phyloP scores from a whole-genome alignment of 2,113 vertebrate species.

The Alaudala cheleensis region DNA sequence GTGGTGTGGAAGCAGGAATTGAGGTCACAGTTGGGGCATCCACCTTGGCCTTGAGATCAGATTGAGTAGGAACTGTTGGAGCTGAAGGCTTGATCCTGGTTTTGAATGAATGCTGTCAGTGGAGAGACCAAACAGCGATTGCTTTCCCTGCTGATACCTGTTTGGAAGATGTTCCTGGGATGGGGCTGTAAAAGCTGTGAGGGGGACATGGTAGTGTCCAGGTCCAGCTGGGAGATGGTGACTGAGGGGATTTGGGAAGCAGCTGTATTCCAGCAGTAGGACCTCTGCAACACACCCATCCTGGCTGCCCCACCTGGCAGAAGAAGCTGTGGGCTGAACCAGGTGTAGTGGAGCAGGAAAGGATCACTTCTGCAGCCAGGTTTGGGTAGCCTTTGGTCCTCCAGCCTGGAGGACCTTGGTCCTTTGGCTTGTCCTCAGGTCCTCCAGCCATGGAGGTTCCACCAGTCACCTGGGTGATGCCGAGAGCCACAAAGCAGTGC shows the following conservation, averaged over 20 bases:
- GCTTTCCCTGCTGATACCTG: not conserved
- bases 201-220: not conserved
- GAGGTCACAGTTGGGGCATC: not conserved
- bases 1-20: not conserved
- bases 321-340: not conserved
- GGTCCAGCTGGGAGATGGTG: not conserved
- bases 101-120: not conserved
- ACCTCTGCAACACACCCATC: rapidly evolving
- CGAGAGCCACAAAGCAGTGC: rapidly evolving
- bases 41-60: rapidly evolving
- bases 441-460: not conserved
- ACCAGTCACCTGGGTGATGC: rapidly evolving
- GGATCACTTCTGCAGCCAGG: rapidly evolving
- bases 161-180: not conserved
- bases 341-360: rapidly evolving
- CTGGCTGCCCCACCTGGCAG: not conserved
- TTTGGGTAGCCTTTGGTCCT: not conserved
- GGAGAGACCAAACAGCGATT: not conserved
- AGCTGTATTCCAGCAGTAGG: not conserved
- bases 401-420: not conserved
- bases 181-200: not conserved
- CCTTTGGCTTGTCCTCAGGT: not conserved
- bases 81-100: not conserved
- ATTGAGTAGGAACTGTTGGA: not conserved
- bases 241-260: not conserved